Percentiles rank a stretch among this genome's conserved stretches.
phyloP scores from a whole-genome alignment of 2,113 vertebrate species.

The Tenebrosternarchus preto region DNA sequence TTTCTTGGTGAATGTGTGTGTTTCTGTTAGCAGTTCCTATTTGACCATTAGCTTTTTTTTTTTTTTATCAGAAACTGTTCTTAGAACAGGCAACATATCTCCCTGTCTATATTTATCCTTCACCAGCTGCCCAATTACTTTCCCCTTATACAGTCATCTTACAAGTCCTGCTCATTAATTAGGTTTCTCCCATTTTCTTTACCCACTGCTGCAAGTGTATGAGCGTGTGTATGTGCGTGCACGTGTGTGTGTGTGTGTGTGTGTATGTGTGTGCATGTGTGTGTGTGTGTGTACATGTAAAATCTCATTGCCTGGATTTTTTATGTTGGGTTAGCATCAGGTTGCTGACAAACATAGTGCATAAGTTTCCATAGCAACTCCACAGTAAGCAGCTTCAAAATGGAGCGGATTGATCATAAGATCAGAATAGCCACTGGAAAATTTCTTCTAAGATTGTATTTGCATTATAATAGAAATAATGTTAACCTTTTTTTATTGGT shows the following conservation, averaged over 20 bases:
- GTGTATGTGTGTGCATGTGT: not conserved
- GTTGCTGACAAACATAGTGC: slow-evolving; percentile 65
- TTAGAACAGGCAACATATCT: slow-evolving; percentile 31
- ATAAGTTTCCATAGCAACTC: slow-evolving; percentile 76
- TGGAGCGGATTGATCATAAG: slow-evolving; percentile 54
- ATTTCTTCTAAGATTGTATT: not conserved
- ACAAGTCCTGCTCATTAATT: slow-evolving; percentile 63
- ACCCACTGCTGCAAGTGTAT: slow-evolving; percentile 41
- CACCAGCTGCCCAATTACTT: slow-evolving; percentile 59
- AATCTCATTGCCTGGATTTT: slow-evolving; percentile 30
- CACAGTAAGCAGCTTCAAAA: slow-evolving; percentile 60
- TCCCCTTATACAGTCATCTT: slow-evolving; percentile 55
- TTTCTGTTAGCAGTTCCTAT: slow-evolving; percentile 38
- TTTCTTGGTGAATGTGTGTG: not conserved
- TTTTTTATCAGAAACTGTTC: slow-evolving; percentile 25
- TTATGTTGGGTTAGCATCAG: slow-evolving; percentile 57
- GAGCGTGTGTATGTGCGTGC: not conserved
- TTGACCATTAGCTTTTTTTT: slow-evolving; percentile 58
- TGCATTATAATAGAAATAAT: no score
- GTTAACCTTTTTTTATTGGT: no score
- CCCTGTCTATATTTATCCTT: slow-evolving; percentile 65
- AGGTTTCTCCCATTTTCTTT: slow-evolving; percentile 55
- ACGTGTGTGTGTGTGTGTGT: not conserved
- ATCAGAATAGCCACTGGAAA: slow-evolving; percentile 58
- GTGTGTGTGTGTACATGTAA: not conserved